Conservation (phyloP, 2,888 invertebrate genomes). For the Gandaritis pyraliata region DNA sequence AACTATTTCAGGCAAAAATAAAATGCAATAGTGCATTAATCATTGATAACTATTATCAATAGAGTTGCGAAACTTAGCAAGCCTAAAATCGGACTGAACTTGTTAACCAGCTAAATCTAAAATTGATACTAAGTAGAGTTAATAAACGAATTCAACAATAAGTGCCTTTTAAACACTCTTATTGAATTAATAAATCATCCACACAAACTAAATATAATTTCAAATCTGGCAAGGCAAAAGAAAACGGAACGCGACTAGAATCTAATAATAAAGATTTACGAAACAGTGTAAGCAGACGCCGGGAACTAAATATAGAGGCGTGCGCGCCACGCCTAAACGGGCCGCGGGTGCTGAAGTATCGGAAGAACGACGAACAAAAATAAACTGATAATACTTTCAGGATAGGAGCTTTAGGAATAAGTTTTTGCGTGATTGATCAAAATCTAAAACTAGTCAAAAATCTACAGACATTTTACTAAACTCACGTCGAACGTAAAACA, state of each 20-base stretch:
- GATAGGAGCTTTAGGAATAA: background rate
- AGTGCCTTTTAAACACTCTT: background rate
- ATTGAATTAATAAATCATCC: slow-evolving; percentile 15
- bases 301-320: slow-evolving; percentile 68
- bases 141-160: background rate
- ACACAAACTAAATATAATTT: slow-evolving; percentile 32
- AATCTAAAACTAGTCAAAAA: background rate
- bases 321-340: slow-evolving; percentile 59
- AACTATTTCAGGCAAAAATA: background rate
- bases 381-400: slow-evolving; percentile 29
- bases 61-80: background rate
- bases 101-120: background rate
- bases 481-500: background rate
- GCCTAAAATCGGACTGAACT: no score
- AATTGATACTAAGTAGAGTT: no score
- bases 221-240: slow-evolving; percentile 38
- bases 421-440: background rate
- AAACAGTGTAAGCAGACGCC: slow-evolving; percentile 56
- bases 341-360: slow-evolving; percentile 52
- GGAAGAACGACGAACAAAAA: slow-evolving; percentile 36
- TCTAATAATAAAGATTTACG: slow-evolving; percentile 65
- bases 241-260: slow-evolving; percentile 50
- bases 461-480: background rate
- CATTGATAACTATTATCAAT: background rate
- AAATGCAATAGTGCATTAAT: no score